These are phyloP conservation scores for Nebria ingens DNA, from an alignment of 1,140 invertebrate species.

Conservation along the genomic window DNA sequence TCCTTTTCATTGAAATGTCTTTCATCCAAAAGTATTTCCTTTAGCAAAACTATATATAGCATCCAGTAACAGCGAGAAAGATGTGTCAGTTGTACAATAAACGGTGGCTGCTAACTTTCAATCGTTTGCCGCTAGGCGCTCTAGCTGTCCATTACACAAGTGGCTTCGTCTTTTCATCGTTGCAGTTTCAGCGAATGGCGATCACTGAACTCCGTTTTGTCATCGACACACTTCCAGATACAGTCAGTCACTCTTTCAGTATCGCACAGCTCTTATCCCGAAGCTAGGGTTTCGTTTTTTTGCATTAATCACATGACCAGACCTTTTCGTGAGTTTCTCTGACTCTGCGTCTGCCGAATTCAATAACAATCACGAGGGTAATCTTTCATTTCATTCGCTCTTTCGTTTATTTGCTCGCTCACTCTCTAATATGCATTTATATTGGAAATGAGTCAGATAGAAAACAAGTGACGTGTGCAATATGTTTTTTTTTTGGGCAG, in stretches of 20 bases:
- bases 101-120: neutral
- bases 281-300: neutral
- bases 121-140: neutral
- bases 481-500: neutral
- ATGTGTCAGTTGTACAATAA: slow-evolving; percentile 6
- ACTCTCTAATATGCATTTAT: slow-evolving; percentile 5
- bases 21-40: slow-evolving; percentile 9
- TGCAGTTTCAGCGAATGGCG: too few relatives aligned
- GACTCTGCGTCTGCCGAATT: neutral
- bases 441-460: neutral
- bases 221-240: neutral
- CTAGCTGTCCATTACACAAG: slow-evolving; percentile 1
- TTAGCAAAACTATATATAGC: too few relatives aligned
- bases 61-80: too few relatives aligned
- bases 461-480: neutral
- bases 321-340: neutral
- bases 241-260: neutral
- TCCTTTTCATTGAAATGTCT: neutral
- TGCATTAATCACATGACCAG: slow-evolving; percentile 1
- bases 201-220: too few relatives aligned
- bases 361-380: slow-evolving; percentile 2
- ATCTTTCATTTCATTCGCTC: slow-evolving; percentile 1
- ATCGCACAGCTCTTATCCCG: neutral
- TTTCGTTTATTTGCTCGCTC: too few relatives aligned
- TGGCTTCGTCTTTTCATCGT: neutral